Evolutionary conservation across 2,797 vertebrate species (phyloP).

Genomic region (Cyprinella venusta): DNA sequence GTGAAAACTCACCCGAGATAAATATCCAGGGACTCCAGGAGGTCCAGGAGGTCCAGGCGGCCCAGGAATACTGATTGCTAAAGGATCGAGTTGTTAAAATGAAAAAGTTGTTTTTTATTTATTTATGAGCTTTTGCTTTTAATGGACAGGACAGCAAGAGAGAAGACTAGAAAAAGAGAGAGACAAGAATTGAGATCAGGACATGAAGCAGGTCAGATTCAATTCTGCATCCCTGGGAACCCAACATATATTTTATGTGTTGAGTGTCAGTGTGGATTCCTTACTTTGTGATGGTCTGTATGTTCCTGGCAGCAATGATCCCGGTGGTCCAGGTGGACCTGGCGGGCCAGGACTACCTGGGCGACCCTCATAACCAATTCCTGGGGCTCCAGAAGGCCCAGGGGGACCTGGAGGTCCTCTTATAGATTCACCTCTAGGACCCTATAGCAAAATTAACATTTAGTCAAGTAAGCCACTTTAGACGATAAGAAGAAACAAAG

Average conservation of each 20-base stretch:
- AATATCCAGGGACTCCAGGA: conserved; percentile 76
- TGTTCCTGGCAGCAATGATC: conserved; percentile 69
- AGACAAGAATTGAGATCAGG: neutral
- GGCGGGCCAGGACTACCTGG: conserved; percentile 83
- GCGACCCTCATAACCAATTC: conserved; percentile 83
- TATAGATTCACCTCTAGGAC: conserved; percentile 53
- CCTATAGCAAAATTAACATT: conserved; percentile 10
- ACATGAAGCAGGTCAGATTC: neutral
- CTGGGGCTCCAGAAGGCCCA: conserved; percentile 78
- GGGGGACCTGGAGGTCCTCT: conserved; percentile 73
- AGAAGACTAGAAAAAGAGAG: neutral
- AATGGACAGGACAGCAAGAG: neutral
- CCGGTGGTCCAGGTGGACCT: conserved; percentile 76
- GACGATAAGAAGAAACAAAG: neutral
- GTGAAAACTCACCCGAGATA: conserved; percentile 79
- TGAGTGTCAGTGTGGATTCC: conserved; percentile 28
- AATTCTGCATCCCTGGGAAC: neutral
- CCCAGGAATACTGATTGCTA: conserved; percentile 86
- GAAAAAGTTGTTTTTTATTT: neutral
- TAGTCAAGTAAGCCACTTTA: neutral
- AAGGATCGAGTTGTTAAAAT: neutral
- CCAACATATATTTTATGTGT: neutral
- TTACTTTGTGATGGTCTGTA: conserved; percentile 75
- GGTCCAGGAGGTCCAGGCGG: conserved; percentile 88
- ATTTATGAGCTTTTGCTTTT: neutral